Conservation (phyloP, 64 coral and sea anemone genomes). For the Montipora foliosa region DNA sequence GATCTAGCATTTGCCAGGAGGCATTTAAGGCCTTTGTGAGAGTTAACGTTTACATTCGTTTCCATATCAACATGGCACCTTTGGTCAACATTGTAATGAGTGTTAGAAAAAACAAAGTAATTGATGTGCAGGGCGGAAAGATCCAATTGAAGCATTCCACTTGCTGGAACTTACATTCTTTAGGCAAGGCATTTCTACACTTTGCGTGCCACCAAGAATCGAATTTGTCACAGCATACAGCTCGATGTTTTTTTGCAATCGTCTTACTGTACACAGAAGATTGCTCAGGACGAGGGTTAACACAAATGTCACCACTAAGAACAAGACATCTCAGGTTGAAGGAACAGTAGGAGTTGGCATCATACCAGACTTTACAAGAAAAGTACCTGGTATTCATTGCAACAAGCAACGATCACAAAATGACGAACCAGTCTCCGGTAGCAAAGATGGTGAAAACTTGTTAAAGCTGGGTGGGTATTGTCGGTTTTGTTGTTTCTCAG, state of each 20-base stretch:
- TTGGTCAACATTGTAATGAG: background rate
- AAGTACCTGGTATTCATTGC: background rate
- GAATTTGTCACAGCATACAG: background rate
- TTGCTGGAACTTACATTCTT: background rate
- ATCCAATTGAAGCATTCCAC: background rate
- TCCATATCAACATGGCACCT: background rate
- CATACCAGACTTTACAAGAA: background rate
- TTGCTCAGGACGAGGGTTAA: conserved; percentile 4
- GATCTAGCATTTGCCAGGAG: too few species aligned
- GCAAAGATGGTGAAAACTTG: background rate
- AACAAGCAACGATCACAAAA: background rate
- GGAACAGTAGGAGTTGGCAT: background rate
- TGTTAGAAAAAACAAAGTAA: background rate
- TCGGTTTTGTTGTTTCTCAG: too few species aligned
- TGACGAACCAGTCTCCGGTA: background rate
- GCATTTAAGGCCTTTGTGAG: background rate
- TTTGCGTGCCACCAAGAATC: background rate
- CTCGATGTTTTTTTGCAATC: background rate
- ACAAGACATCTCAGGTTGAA: background rate
- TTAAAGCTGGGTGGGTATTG: background rate
- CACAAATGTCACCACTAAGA: background rate
- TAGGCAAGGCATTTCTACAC: background rate
- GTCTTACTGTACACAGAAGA: conserved; percentile 33
- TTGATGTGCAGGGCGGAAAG: background rate
- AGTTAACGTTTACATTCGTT: background rate